These are phyloP conservation scores for Eristalis arbustorum DNA, from an alignment of 2,888 invertebrate genomes.

Conservation along the genomic window DNA sequence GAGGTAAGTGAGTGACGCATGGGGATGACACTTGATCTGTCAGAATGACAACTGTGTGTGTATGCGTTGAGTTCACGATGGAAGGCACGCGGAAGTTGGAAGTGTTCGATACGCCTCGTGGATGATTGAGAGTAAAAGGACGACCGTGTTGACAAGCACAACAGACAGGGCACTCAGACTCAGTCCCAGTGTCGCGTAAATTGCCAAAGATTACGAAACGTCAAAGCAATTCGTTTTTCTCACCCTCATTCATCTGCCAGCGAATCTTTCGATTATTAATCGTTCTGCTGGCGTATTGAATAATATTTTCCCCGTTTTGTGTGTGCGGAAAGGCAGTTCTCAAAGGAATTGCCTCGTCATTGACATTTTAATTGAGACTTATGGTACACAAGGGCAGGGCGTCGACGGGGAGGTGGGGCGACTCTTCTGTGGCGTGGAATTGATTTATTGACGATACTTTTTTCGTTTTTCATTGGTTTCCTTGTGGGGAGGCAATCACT, in stretches of 20 bases:
- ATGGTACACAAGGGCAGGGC: background rate
- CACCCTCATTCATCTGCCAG: conserved; percentile 7
- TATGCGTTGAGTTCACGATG: background rate
- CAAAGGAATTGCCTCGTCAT: conserved; percentile 17
- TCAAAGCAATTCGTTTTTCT: background rate
- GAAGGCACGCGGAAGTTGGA: too few species aligned
- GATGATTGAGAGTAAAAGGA: too few species aligned
- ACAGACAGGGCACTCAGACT: background rate
- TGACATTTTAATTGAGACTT: conserved; percentile 16
- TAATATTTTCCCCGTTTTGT: background rate
- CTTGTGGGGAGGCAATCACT: background rate
- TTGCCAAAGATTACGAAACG: conserved; percentile 39
- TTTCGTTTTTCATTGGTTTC: background rate
- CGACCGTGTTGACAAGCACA: too few species aligned
- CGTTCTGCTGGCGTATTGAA: conserved; percentile 2
- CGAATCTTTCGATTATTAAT: conserved; percentile 23
- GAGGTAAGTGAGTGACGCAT: background rate
- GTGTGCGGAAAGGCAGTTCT: background rate
- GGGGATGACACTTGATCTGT: background rate
- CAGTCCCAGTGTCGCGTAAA: background rate
- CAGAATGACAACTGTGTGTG: background rate
- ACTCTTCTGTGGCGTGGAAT: background rate
- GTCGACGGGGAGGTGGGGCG: background rate
- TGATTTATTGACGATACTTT: background rate
- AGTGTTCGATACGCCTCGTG: too few species aligned